phyloP scores from a whole-genome alignment of 1,140 invertebrate genomes.

The Yoshiicerus persimilis region DNA sequence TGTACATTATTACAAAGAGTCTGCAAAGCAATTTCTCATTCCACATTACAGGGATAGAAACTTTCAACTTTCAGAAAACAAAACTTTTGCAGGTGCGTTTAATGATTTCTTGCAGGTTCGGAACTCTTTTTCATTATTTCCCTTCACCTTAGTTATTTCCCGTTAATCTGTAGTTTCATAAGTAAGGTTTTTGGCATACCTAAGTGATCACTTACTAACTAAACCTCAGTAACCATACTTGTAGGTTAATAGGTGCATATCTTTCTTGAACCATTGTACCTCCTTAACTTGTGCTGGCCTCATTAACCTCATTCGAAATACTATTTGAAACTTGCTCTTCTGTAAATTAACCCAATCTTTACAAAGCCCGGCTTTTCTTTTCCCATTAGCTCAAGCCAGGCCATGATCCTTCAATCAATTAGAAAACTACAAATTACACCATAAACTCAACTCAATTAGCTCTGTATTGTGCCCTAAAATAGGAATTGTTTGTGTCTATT shows the following conservation, averaged over 20 bases:
- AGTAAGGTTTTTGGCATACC: neutral
- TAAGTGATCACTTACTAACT: neutral
- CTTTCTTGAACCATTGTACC: neutral
- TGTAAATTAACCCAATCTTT: neutral
- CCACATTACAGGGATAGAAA: neutral
- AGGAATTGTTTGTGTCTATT: neutral
- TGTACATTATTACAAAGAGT: too few species aligned
- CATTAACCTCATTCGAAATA: neutral
- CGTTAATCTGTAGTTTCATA: neutral
- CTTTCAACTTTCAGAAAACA: neutral
- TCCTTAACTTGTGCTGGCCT: neutral
- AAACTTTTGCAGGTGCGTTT: neutral
- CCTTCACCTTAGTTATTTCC: neutral
- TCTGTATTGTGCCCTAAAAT: neutral
- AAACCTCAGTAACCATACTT: too few species aligned
- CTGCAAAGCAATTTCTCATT: neutral
- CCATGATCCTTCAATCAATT: conserved; percentile 18
- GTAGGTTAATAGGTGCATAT: too few species aligned
- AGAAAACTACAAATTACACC: conserved; percentile 16
- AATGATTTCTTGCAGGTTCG: neutral
- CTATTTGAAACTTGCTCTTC: neutral
- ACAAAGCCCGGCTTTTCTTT: neutral
- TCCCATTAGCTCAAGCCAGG: neutral
- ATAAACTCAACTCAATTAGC: conserved; percentile 6
- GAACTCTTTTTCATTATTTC: neutral